A percentile compares a stretch with the other conserved stretches of the same genome.
Conservation (phyloP, 1,140 invertebrate species). For the Halesus radiatus region DNA sequence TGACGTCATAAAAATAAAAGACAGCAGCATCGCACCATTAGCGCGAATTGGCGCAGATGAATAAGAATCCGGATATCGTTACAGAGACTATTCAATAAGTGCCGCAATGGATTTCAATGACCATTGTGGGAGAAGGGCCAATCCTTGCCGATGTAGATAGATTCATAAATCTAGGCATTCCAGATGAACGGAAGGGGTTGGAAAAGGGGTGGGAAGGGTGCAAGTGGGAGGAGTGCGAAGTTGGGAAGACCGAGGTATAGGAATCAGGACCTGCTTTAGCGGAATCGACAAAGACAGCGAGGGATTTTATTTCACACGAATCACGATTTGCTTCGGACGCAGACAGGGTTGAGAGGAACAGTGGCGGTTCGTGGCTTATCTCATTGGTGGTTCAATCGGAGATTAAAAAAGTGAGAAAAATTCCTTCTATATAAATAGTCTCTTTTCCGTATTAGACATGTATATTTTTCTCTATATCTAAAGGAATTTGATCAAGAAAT, state of each 20-base stretch:
- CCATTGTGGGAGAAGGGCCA: slow-evolving; percentile 29
- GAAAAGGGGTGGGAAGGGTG: not conserved
- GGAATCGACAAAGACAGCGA: not conserved
- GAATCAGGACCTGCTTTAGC: not conserved
- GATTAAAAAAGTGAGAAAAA: too few relatives aligned
- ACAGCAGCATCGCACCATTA: slow-evolving; percentile 15
- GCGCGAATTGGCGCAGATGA: slow-evolving; percentile 17
- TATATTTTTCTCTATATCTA: too few relatives aligned
- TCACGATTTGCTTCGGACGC: too few relatives aligned
- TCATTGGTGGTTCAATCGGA: too few relatives aligned
- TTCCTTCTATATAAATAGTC: too few relatives aligned
- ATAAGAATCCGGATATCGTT: slow-evolving; percentile 32
- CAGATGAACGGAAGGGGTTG: slow-evolving; percentile 1
- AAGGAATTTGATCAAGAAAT: too few relatives aligned
- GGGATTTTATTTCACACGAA: not conserved
- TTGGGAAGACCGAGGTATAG: not conserved
- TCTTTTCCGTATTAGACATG: too few relatives aligned
- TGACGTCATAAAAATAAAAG: slow-evolving; percentile 21
- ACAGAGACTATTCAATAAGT: slow-evolving; percentile 33
- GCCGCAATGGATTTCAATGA: slow-evolving; percentile 36
- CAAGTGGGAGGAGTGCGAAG: too few relatives aligned
- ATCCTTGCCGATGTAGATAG: slow-evolving; percentile 32
- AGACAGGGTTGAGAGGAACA: too few relatives aligned
- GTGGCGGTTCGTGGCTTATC: too few relatives aligned
- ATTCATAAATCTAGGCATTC: slow-evolving; percentile 27